A percentile compares a stretch with the other conserved stretches of the same genome.
Conservation (phyloP, 2,113 vertebrate genomes). For the Nesogale talazaci region DNA sequence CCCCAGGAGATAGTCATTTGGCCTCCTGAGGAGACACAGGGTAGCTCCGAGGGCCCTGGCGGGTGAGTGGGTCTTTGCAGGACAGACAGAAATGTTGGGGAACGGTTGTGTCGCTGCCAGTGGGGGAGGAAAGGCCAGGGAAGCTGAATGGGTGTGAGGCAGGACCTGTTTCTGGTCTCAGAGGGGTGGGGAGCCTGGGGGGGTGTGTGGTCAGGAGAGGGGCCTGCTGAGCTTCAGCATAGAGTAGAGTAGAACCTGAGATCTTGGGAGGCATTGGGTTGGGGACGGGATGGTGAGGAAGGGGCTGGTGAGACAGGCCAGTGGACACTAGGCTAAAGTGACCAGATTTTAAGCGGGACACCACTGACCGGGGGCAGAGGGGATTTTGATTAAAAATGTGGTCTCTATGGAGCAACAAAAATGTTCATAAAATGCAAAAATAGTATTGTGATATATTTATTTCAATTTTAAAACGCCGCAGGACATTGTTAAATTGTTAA, state of each 20-base stretch:
- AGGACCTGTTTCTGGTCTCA: not conserved
- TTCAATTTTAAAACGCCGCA: too few species aligned
- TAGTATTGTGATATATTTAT: too few species aligned
- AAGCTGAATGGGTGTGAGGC: not conserved
- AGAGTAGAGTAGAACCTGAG: not conserved
- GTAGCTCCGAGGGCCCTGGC: not conserved
- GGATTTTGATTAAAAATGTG: too few species aligned
- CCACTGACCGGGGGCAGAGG: too few species aligned
- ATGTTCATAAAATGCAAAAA: too few species aligned
- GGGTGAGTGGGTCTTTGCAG: not conserved
- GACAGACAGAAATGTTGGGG: not conserved
- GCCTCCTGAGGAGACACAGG: not conserved
- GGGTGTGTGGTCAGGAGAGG: not conserved
- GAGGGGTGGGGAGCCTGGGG: not conserved
- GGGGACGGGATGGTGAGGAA: not conserved
- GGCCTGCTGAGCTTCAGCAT: not conserved
- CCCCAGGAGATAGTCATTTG: not conserved
- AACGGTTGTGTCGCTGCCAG: not conserved
- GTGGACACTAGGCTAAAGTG: not conserved
- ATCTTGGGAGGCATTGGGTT: constrained; percentile 5
- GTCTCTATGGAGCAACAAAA: too few species aligned
- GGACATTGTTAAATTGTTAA: too few species aligned
- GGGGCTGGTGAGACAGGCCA: not conserved
- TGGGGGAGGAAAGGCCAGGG: too few species aligned
- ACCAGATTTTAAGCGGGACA: too few species aligned